phyloP scores from a whole-genome alignment of 2,888 invertebrate genomes.

The Hesperia comma region DNA sequence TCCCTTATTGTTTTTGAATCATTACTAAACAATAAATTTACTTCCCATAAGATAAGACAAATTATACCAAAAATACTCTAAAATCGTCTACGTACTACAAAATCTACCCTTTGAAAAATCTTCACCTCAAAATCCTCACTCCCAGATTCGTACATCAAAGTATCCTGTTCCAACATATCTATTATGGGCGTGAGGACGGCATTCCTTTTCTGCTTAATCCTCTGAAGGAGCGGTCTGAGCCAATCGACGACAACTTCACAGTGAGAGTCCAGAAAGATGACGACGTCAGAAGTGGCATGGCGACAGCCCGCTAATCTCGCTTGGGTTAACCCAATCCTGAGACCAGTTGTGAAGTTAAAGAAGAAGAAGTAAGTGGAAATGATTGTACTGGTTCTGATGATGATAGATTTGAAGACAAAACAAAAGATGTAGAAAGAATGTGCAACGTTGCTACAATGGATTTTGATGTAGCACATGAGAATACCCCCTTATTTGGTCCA shows the following conservation, averaged over 20 bases:
- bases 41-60: neutral
- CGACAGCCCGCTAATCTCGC: constrained; percentile 92
- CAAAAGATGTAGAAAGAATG: neutral
- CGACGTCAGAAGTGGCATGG: constrained; percentile 88
- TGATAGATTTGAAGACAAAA: neutral
- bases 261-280: constrained; percentile 95
- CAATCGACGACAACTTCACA: constrained; percentile 91
- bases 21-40: neutral
- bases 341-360: constrained; percentile 71
- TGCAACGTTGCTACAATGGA: neutral
- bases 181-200: constrained; percentile 96
- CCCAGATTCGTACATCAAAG: constrained; percentile 73
- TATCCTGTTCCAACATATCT: constrained; percentile 92
- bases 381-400: neutral
- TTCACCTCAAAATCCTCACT: constrained; percentile 57
- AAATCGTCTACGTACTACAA: constrained; percentile 4
- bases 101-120: neutral
- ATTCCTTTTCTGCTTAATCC: constrained; percentile 87
- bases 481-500: too few relatives aligned
- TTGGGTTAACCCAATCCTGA: constrained; percentile 91
- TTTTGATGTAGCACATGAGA: too few relatives aligned
- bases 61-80: neutral
- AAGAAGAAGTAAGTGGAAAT: neutral
- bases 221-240: constrained; percentile 94
- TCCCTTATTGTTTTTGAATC: too few relatives aligned